Percentiles rank a stretch among this genome's conserved stretches.
Conservation (phyloP, 2,797 vertebrate species). For the Mormyrus hasselquistii region DNA sequence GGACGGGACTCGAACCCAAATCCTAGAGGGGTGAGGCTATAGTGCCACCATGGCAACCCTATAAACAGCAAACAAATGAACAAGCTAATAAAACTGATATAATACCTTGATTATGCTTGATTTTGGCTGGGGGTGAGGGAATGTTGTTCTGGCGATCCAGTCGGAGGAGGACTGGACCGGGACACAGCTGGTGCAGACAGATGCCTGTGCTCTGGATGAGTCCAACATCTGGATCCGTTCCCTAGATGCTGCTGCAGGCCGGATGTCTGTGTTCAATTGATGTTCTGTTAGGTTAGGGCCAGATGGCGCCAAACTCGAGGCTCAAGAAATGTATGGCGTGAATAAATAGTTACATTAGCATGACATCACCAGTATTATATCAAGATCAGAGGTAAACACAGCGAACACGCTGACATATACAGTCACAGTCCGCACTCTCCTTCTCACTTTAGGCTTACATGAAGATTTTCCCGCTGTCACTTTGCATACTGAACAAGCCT, state of each 20-base stretch:
- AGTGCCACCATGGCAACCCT: not conserved
- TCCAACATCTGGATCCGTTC: not conserved
- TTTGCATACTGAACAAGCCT: not conserved
- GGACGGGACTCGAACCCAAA: not conserved
- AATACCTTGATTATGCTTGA: not conserved
- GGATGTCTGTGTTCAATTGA: not conserved
- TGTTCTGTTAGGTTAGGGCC: not conserved
- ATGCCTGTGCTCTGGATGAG: not conserved
- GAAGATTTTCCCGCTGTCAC: not conserved
- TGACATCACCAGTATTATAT: not conserved
- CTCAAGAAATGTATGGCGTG: not conserved
- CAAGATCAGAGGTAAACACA: not conserved
- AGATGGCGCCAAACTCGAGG: not conserved
- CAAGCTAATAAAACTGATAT: not conserved
- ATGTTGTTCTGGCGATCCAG: not conserved
- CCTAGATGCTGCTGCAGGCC: not conserved
- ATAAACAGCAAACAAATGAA: not conserved
- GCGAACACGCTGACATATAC: not conserved
- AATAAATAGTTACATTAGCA: slow-evolving; percentile 1
- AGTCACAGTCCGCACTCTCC: not conserved
- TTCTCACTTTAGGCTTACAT: not conserved
- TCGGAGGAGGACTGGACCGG: not conserved
- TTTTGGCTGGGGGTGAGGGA: not conserved
- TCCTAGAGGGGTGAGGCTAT: not conserved
- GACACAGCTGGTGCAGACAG: not conserved